Evolutionary conservation across 37 sponge, comb jelly and placozoan genomes (phyloP).

Genomic region (Ianthella basta): DNA sequence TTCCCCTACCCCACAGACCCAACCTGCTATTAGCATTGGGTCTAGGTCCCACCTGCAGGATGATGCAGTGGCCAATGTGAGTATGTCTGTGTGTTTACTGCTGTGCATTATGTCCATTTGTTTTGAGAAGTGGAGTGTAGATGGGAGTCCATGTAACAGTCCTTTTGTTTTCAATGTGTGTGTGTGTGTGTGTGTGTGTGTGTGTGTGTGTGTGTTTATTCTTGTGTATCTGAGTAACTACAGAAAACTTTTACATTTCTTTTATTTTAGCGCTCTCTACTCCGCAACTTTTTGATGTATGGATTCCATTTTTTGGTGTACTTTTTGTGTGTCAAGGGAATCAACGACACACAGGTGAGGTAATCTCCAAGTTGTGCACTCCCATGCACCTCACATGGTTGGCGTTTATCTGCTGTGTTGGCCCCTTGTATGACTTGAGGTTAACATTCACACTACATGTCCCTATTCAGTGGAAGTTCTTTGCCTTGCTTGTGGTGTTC

Average conservation of each 20-base stretch:
- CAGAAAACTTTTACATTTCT: too few species aligned
- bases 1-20: slow-evolving; percentile 18
- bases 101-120: background rate
- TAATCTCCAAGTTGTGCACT: background rate
- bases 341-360: slow-evolving; percentile 87
- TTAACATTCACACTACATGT: too few species aligned
- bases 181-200: too few species aligned
- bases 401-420: too few species aligned
- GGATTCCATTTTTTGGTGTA: slow-evolving; percentile 93
- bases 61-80: slow-evolving; percentile 90
- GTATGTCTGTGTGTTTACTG: background rate
- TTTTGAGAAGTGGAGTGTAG: background rate
- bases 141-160: too few species aligned
- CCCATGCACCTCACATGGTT: too few species aligned
- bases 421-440: too few species aligned
- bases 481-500: too few species aligned
- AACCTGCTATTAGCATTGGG: slow-evolving; percentile 75
- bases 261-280: slow-evolving; percentile 70
- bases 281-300: slow-evolving; percentile 95
- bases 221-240: too few species aligned
- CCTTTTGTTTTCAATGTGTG: too few species aligned
- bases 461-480: too few species aligned
- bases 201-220: too few species aligned
- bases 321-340: slow-evolving; percentile 85
- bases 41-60: slow-evolving; percentile 98